Evolutionary conservation across 2,797 vertebrate genomes (phyloP).

Genomic region (Cuniculus paca): DNA sequence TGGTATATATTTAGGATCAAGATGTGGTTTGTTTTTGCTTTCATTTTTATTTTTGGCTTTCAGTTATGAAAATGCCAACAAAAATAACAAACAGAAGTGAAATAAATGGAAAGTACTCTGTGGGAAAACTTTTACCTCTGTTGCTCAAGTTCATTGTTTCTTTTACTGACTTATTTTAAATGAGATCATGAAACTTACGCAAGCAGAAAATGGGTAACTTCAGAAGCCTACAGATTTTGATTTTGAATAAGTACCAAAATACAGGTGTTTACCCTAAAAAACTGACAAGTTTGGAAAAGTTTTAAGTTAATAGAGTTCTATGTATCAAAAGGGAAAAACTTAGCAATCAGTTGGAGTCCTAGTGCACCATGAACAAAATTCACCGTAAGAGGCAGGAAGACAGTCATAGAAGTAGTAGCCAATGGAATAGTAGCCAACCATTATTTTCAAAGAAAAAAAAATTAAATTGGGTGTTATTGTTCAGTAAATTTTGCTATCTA

Average conservation of each 20-base stretch:
- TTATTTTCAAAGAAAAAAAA: conserved; percentile 28
- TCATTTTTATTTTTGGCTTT: background rate
- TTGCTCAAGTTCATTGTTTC: background rate
- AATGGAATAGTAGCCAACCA: background rate
- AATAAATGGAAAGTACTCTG: background rate
- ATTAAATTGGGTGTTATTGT: background rate
- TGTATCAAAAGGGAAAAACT: background rate
- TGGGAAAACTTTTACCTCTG: background rate
- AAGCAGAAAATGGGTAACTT: background rate
- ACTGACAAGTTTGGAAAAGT: background rate
- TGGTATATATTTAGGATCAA: background rate
- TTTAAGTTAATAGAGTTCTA: background rate
- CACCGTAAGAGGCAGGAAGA: background rate
- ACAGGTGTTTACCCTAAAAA: background rate
- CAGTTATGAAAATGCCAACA: background rate
- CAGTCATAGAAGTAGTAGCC: background rate
- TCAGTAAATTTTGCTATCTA: background rate
- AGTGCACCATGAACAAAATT: background rate
- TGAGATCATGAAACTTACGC: background rate
- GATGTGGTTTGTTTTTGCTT: background rate
- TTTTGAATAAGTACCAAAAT: conserved; percentile 3
- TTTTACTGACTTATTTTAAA: conserved; percentile 10
- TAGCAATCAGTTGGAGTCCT: background rate
- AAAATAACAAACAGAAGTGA: background rate
- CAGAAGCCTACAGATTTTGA: background rate